phyloP scores from a whole-genome alignment of 2,113 vertebrate genomes.

The Austrofundulus limnaeus region DNA sequence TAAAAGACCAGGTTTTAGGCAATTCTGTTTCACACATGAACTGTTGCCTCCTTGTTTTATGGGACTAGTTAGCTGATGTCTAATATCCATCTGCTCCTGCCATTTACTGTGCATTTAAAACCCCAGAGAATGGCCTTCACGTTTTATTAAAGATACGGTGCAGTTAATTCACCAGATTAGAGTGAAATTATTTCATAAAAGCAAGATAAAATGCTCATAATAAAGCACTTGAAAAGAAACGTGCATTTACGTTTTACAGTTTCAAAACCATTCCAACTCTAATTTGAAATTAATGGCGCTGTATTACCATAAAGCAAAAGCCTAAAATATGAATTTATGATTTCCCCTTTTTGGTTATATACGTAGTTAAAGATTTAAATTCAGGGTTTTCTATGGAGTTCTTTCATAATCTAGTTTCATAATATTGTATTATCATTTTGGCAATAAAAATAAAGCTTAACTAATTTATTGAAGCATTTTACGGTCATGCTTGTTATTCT shows the following conservation, averaged over 20 bases:
- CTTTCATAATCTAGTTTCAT: too few relatives aligned
- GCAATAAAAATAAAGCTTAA: too few relatives aligned
- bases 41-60: background rate
- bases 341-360: background rate
- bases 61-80: constrained; percentile 6
- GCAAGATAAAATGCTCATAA: constrained; percentile 26
- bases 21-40: constrained; percentile 14
- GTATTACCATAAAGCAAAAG: constrained; percentile 43
- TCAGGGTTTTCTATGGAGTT: too few relatives aligned
- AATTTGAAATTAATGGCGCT: constrained; percentile 46
- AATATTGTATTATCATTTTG: too few relatives aligned
- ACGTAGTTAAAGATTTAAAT: background rate
- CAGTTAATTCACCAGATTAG: constrained; percentile 13
- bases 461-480: too few relatives aligned
- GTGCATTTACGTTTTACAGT: constrained; percentile 6
- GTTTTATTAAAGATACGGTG: constrained; percentile 30
- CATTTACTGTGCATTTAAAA: constrained; percentile 24
- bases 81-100: constrained; percentile 19
- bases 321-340: constrained; percentile 4
- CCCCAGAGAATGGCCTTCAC: background rate
- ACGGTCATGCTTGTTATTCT: too few relatives aligned
- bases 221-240: constrained; percentile 36
- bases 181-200: constrained; percentile 30
- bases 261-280: constrained; percentile 31
- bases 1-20: background rate